Conservation (phyloP, 2,113 vertebrate species). For the Tringa solitaria region DNA sequence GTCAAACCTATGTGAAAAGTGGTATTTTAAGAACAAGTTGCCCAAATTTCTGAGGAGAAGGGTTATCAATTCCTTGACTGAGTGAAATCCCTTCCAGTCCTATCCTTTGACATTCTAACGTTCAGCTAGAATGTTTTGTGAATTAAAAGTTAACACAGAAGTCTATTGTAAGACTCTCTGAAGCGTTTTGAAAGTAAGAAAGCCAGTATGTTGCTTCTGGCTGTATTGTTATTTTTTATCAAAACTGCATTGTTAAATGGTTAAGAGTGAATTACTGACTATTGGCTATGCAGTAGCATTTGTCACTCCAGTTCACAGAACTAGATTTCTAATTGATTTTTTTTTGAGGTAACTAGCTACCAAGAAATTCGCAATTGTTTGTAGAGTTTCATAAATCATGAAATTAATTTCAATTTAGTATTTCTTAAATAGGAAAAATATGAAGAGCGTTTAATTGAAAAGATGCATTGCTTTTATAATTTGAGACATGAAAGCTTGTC, state of each 20-base stretch:
- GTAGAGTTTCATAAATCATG: not conserved
- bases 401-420: slow-evolving; percentile 31
- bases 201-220: not conserved
- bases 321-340: not conserved
- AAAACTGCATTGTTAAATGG: not conserved
- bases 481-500: not conserved
- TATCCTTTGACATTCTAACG: not conserved
- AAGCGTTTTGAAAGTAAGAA: not conserved
- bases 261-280: not conserved
- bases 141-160: not conserved
- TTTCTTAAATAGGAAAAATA: slow-evolving; percentile 25
- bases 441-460: not conserved
- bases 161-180: not conserved
- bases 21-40: not conserved
- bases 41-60: not conserved
- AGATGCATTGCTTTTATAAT: slow-evolving; percentile 1
- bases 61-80: not conserved
- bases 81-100: not conserved
- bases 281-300: not conserved
- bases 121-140: not conserved
- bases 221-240: not conserved
- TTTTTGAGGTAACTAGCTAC: not conserved
- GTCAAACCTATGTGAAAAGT: not conserved
- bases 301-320: not conserved
- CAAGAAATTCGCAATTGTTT: not conserved